These are phyloP conservation scores for Danaus plexippus DNA, from an alignment of 1,140 invertebrate genomes.

Conservation along the genomic window DNA sequence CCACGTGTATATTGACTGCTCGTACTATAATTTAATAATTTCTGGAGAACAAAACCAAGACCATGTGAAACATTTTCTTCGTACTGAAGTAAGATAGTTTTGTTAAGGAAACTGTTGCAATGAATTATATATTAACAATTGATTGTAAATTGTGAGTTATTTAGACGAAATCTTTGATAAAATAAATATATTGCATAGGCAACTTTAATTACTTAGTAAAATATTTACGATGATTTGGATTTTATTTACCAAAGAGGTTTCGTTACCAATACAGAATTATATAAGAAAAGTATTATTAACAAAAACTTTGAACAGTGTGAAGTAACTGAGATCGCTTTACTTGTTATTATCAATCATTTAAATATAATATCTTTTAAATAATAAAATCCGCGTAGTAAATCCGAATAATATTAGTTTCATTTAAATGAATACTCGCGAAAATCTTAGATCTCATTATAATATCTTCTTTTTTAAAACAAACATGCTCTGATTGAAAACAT, in stretches of 20 bases:
- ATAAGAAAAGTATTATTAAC: constrained; percentile 1
- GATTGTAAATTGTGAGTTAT: constrained; percentile 9
- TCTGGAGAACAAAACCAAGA: constrained; percentile 7
- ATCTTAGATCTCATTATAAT: too few relatives aligned
- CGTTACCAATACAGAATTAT: neutral
- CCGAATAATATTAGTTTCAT: too few relatives aligned
- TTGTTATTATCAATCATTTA: neutral
- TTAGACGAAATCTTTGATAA: constrained; percentile 11
- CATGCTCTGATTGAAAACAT: constrained; percentile 4
- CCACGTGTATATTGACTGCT: too few relatives aligned
- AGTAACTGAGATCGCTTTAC: neutral
- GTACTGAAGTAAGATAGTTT: constrained; percentile 5
- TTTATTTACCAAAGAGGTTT: neutral
- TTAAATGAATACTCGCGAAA: too few relatives aligned
- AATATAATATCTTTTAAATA: too few relatives aligned
- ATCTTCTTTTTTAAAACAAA: too few relatives aligned
- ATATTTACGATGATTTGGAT: constrained; percentile 1
- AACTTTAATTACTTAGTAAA: constrained; percentile 8
- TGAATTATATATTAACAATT: constrained; percentile 4
- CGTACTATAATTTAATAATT: too few relatives aligned
- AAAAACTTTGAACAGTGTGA: constrained; percentile 10
- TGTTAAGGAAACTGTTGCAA: constrained; percentile 5
- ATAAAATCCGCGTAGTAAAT: too few relatives aligned
- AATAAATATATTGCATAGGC: constrained; percentile 10
- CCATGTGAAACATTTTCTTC: constrained; percentile 2